A percentile compares a stretch with the other conserved stretches of the same genome.
Evolutionary conservation across 92 coral and sea anemone genomes (phyloP).

Genomic region (Umimayanthus kanabou): DNA sequence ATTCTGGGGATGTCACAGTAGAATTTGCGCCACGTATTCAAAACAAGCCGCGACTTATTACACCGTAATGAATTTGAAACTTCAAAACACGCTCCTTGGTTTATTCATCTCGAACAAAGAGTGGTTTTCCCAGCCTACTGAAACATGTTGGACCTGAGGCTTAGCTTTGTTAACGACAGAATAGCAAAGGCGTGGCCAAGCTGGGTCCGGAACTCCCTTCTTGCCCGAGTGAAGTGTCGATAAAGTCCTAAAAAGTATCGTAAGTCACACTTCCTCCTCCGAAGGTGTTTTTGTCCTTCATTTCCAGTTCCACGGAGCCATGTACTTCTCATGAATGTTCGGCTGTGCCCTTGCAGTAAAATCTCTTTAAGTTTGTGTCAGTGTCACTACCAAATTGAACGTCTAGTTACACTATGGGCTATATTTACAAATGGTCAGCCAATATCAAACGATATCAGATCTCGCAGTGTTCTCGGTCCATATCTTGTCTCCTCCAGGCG

Average conservation of each 20-base stretch:
- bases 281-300: background rate
- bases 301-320: background rate
- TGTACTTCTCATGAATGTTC: background rate
- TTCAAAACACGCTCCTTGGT: background rate
- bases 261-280: background rate
- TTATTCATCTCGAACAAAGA: background rate
- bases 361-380: background rate
- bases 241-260: background rate
- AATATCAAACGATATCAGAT: conserved; percentile 9
- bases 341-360: background rate
- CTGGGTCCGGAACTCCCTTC: background rate
- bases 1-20: background rate
- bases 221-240: background rate
- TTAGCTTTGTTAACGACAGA: background rate
- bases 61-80: background rate
- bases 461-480: background rate
- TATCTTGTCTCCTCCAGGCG: background rate
- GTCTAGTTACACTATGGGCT: background rate
- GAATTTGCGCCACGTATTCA: no score
- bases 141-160: background rate
- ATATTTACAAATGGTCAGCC: background rate
- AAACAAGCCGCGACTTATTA: background rate
- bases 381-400: background rate
- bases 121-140: background rate
- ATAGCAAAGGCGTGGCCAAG: background rate